These are phyloP conservation scores for Boulengeromyrus knoepffleri DNA, from an alignment of 2,113 vertebrate genomes.

Conservation along the genomic window DNA sequence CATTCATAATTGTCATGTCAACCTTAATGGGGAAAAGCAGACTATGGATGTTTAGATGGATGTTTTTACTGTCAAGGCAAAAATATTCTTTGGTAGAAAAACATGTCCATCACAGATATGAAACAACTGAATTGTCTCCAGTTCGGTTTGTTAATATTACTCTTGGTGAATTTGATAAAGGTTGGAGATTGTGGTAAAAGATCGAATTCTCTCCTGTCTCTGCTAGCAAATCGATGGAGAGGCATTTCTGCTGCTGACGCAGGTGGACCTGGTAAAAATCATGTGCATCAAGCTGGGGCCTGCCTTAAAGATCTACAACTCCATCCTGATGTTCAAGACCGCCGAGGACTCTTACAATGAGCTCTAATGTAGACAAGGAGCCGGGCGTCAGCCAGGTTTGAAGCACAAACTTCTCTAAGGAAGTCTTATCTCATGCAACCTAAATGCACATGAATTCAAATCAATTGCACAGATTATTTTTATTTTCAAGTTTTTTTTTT, in stretches of 20 bases:
- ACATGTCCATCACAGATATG: background rate
- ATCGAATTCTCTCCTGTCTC: background rate
- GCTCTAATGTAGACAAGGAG: conserved; percentile 52
- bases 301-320: conserved; percentile 82
- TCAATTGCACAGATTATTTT: conserved; percentile 21
- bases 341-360: conserved; percentile 77
- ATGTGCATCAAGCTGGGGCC: conserved; percentile 82
- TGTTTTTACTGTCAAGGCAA: background rate
- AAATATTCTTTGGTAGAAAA: background rate
- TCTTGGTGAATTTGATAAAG: background rate
- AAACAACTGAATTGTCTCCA: background rate
- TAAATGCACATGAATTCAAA: conserved; percentile 24
- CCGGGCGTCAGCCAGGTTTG: conserved; percentile 32
- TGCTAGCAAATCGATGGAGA: conserved; percentile 78
- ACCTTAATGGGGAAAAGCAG: background rate
- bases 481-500: background rate
- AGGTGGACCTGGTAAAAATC: conserved; percentile 81
- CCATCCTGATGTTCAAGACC: conserved; percentile 82
- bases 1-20: background rate
- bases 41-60: background rate
- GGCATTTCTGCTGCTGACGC: conserved; percentile 79
- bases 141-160: background rate
- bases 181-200: background rate
- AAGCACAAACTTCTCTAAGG: conserved; percentile 58
- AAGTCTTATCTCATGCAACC: conserved; percentile 13